Evolutionary conservation across 2,113 vertebrate genomes (phyloP), one percentile per base, ranked within the genome.

Genomic region (Leptocoma aspasia): DNA sequence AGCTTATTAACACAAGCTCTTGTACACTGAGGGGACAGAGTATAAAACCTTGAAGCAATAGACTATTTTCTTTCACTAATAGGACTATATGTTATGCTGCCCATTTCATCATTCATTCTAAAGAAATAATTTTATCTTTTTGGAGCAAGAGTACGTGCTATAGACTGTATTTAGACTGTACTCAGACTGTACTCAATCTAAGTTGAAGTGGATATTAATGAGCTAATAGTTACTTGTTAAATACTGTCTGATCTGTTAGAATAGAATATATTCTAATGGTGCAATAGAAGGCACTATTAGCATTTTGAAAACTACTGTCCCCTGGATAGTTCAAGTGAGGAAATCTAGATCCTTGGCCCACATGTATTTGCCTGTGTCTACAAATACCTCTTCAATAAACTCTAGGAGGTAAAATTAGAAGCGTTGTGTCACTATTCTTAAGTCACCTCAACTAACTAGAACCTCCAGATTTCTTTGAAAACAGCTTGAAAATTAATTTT

Each of bases 401-500:
- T 44, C 17, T 31, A 65, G 13, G 13, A 82, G 9, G 11, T 50
- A 68, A 81, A 70, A 60, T 68, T 60, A 66, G 42, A 64, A 75
- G 8, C 4, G 31, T 2, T 24, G 5, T 44, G 6, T 23, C 30
- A 52, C 47, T 73, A 47, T 69, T 79, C 60, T 33, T 7, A 53
- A 21, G 9, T 69, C 11, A 81, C 70, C 89, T 81, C 28, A 60
- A 39, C 41, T 24, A n/a, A 82, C 23, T 60, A 65, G 11, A 65
- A 44, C 15, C 19, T 52, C 73, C 26, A 71, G 5, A 56, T 59
- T 83, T 71, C 30, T 81, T 71, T 89, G 27, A 64, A 63, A 92
- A 59, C 15, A 78, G 27, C 26, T 68, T 86, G 35, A 89, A 82
- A 76, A 78, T 60, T 86, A 61, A 54, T 81, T 92, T 77, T 35